These are phyloP conservation scores for Bellardia pandia DNA, from an alignment of 2,888 invertebrate genomes.

Conservation along the genomic window DNA sequence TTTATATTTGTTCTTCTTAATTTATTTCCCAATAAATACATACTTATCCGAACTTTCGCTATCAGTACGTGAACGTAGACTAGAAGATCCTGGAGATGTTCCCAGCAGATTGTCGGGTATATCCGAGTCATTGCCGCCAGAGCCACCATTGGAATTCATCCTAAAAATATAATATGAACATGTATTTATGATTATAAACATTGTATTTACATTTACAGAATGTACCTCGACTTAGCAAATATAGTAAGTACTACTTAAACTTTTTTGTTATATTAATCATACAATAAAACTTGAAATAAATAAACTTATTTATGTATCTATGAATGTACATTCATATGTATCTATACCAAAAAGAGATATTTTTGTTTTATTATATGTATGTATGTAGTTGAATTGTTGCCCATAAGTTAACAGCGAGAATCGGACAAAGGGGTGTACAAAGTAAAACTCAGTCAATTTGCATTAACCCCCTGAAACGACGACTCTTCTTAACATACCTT, in stretches of 20 bases:
- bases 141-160: slow-evolving; percentile 73
- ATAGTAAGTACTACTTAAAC: not conserved
- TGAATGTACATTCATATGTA: not conserved
- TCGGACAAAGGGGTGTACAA: not conserved
- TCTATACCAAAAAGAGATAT: not conserved
- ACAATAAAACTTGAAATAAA: slow-evolving; percentile 12
- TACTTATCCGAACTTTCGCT: slow-evolving; percentile 83
- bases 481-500: slow-evolving; percentile 67
- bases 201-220: no score
- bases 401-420: not conserved
- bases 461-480: not conserved
- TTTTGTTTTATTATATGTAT: not conserved
- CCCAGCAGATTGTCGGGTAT: slow-evolving; percentile 70
- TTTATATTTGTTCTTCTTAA: not conserved
- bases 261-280: no score
- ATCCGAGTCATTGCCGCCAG: slow-evolving; percentile 64
- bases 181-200: not conserved
- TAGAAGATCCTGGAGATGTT: slow-evolving; percentile 74
- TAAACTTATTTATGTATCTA: not conserved
- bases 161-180: slow-evolving; percentile 44
- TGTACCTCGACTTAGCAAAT: not conserved
- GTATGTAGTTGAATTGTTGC: not conserved
- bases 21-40: not conserved
- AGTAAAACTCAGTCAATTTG: not conserved
- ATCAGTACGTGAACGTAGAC: slow-evolving; percentile 80